A percentile compares a stretch with the other conserved stretches of the same genome.
These are phyloP conservation scores for Clarias magur DNA, from an alignment of 2,113 vertebrate species.

Conservation along the genomic window DNA sequence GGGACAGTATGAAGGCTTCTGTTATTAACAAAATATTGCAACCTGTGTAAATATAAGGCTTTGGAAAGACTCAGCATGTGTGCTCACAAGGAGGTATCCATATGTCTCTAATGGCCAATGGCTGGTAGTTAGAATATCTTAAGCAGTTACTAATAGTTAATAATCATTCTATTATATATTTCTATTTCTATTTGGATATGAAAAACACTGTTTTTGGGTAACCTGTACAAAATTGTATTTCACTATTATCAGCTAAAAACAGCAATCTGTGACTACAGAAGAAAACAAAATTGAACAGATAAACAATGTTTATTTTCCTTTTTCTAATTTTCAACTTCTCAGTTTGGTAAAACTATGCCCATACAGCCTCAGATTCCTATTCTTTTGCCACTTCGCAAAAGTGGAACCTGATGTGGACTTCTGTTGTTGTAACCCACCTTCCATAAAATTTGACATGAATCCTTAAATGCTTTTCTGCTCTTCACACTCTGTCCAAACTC, in stretches of 20 bases:
- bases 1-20: background rate
- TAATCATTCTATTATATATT: background rate
- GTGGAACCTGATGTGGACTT: background rate
- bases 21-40: background rate
- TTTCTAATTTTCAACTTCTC: background rate
- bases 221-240: background rate
- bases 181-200: background rate
- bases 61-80: background rate
- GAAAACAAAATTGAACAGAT: background rate
- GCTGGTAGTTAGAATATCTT: background rate
- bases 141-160: background rate
- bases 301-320: background rate
- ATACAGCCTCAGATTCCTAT: background rate
- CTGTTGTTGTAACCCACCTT: background rate
- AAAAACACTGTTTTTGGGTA: background rate
- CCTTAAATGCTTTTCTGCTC: background rate
- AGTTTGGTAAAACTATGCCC: background rate
- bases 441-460: background rate
- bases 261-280: background rate
- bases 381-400: background rate
- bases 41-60: background rate
- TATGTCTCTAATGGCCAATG: background rate
- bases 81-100: background rate
- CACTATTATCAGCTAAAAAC: background rate
- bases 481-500: background rate